Conservation (phyloP, 2,113 vertebrate genomes). For the Pachycephala philippinensis region DNA sequence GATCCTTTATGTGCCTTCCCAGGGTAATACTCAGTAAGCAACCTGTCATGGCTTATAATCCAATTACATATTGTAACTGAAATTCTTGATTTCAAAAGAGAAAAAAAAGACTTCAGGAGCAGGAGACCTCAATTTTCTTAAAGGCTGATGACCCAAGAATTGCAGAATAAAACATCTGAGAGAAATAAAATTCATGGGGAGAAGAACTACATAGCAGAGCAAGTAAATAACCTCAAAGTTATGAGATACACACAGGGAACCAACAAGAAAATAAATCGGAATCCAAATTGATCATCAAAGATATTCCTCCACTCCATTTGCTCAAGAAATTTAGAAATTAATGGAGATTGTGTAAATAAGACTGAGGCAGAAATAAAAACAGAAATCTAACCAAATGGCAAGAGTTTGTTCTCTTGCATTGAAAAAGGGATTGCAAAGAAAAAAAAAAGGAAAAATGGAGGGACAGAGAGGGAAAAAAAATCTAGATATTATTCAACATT, state of each 20-base stretch:
- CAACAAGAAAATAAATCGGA: background rate
- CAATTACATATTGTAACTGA: background rate
- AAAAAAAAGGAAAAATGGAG: background rate
- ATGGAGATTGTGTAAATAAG: background rate
- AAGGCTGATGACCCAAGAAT: background rate
- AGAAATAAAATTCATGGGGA: background rate
- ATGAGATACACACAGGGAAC: background rate
- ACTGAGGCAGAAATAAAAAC: background rate
- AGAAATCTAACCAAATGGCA: background rate
- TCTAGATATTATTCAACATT: background rate
- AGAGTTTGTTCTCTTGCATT: background rate
- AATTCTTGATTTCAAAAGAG: background rate
- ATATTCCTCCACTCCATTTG: background rate
- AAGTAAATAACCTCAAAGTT: background rate
- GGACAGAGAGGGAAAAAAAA: rapidly evolving
- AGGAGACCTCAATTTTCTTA: background rate
- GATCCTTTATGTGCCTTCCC: background rate
- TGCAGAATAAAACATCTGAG: background rate
- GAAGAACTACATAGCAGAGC: background rate
- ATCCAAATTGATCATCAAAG: background rate
- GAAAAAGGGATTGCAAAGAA: background rate
- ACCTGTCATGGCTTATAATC: background rate
- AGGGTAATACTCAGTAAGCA: background rate
- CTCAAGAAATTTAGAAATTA: background rate
- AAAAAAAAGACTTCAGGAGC: background rate